Conservation (phyloP, 2,797 vertebrate species). For the Hirundo rustica region DNA sequence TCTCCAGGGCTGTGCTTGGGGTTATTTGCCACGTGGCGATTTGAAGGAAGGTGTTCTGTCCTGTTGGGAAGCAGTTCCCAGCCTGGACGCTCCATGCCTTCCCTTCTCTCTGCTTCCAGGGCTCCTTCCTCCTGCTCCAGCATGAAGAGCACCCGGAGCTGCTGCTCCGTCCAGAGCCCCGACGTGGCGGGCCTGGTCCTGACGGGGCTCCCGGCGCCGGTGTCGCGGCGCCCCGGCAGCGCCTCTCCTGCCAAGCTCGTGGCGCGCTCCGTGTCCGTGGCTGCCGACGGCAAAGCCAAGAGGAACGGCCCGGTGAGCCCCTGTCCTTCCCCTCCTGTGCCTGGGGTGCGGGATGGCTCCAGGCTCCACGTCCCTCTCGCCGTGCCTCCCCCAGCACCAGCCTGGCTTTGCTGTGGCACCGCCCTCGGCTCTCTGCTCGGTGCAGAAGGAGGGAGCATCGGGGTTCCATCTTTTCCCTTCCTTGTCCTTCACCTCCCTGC, state of each 20-base stretch:
- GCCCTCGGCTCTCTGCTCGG: rapidly evolving
- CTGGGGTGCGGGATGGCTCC: rapidly evolving
- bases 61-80: rapidly evolving
- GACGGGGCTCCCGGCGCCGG: constrained; percentile 79
- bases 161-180: constrained; percentile 65
- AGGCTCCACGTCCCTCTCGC: rapidly evolving
- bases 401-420: rapidly evolving
- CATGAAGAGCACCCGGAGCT: constrained; percentile 86
- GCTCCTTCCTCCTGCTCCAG: neutral
- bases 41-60: rapidly evolving
- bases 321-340: rapidly evolving
- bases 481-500: neutral
- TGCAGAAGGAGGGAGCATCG: neutral
- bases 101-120: neutral
- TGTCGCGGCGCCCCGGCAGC: constrained; percentile 83
- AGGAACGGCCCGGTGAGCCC: constrained; percentile 83
- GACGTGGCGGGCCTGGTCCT: constrained; percentile 80
- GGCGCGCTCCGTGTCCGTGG: constrained; percentile 83
- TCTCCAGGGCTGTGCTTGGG: neutral
- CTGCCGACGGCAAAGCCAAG: constrained; percentile 75
- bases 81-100: neutral
- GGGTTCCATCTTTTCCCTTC: neutral
- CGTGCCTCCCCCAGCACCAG: neutral
- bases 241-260: constrained; percentile 79
- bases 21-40: rapidly evolving